Conservation (phyloP, 2,113 vertebrate species). For the Hyaena hyaena region DNA sequence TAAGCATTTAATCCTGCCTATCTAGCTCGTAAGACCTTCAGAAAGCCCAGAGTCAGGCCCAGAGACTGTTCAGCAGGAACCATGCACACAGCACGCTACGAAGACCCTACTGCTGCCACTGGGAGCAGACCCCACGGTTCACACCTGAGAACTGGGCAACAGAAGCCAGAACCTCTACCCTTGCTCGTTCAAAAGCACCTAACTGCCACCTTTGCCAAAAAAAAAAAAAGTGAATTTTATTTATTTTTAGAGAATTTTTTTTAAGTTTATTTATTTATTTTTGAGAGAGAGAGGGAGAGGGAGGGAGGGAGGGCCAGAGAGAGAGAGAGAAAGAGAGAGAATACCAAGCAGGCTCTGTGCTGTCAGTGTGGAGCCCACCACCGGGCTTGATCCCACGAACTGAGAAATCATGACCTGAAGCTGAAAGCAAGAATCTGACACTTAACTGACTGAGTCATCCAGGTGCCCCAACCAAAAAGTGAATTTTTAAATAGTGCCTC, state of each 20-base stretch:
- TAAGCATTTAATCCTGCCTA: not conserved
- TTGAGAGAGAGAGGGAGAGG: too few relatives aligned
- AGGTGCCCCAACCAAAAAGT: not conserved
- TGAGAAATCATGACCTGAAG: too few relatives aligned
- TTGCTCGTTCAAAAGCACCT: not conserved
- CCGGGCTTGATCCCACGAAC: too few relatives aligned
- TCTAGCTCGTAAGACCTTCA: not conserved
- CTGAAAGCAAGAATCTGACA: too few relatives aligned
- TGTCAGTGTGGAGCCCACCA: too few relatives aligned
- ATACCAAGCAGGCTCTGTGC: too few relatives aligned
- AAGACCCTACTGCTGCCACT: not conserved
- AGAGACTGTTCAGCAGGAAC: not conserved
- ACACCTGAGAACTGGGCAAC: not conserved
- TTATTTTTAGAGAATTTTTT: too few relatives aligned
- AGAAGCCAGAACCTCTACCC: not conserved
- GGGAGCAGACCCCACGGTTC: not conserved
- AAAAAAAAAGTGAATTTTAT: not conserved
- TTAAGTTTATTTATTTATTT: too few relatives aligned
- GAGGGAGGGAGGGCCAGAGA: too few relatives aligned
- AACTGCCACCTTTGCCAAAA: not conserved
- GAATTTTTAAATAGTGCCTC: not conserved
- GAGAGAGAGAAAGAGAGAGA: too few relatives aligned
- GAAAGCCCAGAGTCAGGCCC: not conserved
- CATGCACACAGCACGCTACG: not conserved
- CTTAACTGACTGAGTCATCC: too few relatives aligned